Conservation (phyloP, 1,140 invertebrate species). For the Eurosta solidaginis region DNA sequence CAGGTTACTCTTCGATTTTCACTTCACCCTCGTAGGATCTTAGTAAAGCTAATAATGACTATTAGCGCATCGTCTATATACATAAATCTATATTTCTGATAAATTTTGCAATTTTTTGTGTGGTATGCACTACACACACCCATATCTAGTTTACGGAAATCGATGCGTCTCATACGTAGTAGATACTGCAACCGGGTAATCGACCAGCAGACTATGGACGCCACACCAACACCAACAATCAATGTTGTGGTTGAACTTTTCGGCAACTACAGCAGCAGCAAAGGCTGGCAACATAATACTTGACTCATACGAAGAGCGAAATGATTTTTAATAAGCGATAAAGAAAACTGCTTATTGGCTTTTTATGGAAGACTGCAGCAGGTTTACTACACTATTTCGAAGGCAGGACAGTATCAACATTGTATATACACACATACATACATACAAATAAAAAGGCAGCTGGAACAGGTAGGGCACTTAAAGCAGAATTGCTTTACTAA, state of each 20-base stretch:
- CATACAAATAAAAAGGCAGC: no score
- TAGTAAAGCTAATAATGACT: no score
- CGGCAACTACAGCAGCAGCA: conserved; percentile 9
- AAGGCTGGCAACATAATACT: conserved; percentile 42
- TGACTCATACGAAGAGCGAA: conserved; percentile 59
- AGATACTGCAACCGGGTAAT: not conserved
- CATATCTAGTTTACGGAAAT: not conserved
- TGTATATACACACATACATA: no score
- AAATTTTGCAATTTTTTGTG: no score
- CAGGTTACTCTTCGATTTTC: no score
- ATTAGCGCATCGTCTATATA: no score
- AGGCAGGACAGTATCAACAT: no score
- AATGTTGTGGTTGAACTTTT: not conserved
- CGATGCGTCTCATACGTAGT: not conserved
- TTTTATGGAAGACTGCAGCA: conserved; percentile 26
- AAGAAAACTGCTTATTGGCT: conserved; percentile 60
- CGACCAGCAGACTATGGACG: not conserved
- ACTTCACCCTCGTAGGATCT: no score
- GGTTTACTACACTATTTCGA: not conserved
- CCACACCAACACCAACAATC: not conserved
- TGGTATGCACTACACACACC: not conserved
- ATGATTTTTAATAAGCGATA: conserved; percentile 61
- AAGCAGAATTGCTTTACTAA: not conserved
- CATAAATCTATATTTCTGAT: no score
- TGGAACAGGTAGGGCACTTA: not conserved